Percentiles rank a stretch among this genome's conserved stretches.
Evolutionary conservation across 2,113 vertebrate genomes (phyloP).

Genomic region (Carettochelys insculpta): DNA sequence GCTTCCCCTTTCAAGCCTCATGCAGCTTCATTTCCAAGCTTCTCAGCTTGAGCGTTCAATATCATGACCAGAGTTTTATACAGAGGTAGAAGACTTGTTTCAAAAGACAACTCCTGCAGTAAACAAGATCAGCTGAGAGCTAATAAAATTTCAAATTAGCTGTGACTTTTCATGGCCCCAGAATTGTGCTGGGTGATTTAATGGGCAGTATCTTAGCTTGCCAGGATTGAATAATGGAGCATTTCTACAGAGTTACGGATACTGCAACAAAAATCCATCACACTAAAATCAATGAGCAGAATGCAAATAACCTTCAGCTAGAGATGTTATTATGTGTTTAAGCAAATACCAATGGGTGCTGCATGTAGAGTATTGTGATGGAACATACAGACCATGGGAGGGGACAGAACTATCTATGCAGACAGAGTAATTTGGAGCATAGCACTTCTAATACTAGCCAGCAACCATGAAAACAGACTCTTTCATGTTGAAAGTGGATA

Average conservation of each 20-base stretch:
- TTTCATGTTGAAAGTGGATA: background rate
- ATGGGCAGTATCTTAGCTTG: slow-evolving; percentile 77
- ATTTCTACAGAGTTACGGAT: slow-evolving; percentile 88
- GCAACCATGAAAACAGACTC: background rate
- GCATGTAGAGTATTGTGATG: slow-evolving; percentile 63
- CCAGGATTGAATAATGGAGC: slow-evolving; percentile 87
- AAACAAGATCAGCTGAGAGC: slow-evolving; percentile 70
- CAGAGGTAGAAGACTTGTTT: slow-evolving; percentile 49
- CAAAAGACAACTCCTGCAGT: slow-evolving; percentile 49
- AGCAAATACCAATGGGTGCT: slow-evolving; percentile 76
- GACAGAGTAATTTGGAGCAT: rapidly evolving
- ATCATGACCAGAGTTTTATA: slow-evolving; percentile 18
- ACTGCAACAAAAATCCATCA: slow-evolving; percentile 83
- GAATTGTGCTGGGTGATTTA: slow-evolving; percentile 76
- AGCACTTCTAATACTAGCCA: rapidly evolving
- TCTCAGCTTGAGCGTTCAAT: background rate
- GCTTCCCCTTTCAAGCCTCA: background rate
- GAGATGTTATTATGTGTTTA: slow-evolving; percentile 73
- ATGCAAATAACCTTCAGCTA: slow-evolving; percentile 80
- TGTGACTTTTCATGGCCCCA: slow-evolving; percentile 76
- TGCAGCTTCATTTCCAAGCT: background rate
- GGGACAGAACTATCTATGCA: background rate
- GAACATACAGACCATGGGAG: slow-evolving; percentile 22
- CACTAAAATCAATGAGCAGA: slow-evolving; percentile 80
- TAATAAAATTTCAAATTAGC: slow-evolving; percentile 82